Evolutionary conservation across 2,888 invertebrate species (phyloP), one percentile per base, ranked within the genome.

Genomic region (Aphidoletes aphidimyza): DNA sequence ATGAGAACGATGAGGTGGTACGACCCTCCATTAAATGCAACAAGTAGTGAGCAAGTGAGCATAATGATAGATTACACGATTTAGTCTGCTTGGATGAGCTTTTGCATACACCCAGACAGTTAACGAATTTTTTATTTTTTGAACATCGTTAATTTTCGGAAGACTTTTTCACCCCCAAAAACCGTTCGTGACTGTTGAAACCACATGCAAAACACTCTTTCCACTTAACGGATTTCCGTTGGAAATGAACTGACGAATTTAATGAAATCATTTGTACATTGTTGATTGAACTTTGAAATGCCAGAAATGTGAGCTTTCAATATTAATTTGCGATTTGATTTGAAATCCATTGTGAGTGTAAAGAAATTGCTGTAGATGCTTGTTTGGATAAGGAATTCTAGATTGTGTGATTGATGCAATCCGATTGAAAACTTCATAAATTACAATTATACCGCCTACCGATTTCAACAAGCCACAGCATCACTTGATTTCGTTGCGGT

Each of bases 81-180:
- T 26, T 14, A 30, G 30, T 34, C 17, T 3, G 30, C 34, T 30
- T n/a, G 37, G 37, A 81, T 81, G 81, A 81, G 81, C 37, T 69
- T 69, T 69, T 34, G 69, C 81, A 81, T 81, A 37, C n/a, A n/a
- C 8, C n/a, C n/a, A 6, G 81, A 81, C 81, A 37, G 37, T 36
- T 81, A 81, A 81, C 81, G 81, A 81, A 37, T 37, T 3, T 81
- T 81, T 81, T 81, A n/a, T 81, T 30, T 81, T 37, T 11, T 81
- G 36, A 34, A 3, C 69, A 14, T 69, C 14, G 0, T 30, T 30
- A 14, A 1, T 69, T 11, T 69, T 69, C n/a, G 69, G 34, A n/a
- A 69, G 30, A 69, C 69, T 22, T 22, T 54, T 34, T 14, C 14
- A 69, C 69, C 26, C 34, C n/a, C 30, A 17, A 2, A 69, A 22